phyloP scores from a whole-genome alignment of 1,140 invertebrate species.

The Aleiodes sp. region DNA sequence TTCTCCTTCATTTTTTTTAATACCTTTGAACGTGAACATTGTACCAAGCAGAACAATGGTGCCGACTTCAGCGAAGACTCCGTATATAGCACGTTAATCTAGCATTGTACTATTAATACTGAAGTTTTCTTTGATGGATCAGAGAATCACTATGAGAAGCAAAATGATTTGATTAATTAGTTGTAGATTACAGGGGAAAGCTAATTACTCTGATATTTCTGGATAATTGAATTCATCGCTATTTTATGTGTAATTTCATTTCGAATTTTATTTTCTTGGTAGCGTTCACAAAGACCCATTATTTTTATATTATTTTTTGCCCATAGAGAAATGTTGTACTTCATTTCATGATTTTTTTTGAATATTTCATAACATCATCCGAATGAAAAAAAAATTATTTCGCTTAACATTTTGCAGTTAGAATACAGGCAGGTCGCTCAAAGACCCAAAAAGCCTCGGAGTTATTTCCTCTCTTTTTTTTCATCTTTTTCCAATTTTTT shows the following conservation, averaged over 20 bases:
- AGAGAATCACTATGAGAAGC: background rate
- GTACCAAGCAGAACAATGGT: background rate
- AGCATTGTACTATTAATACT: background rate
- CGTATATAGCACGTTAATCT: background rate
- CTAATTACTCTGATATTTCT: too few relatives aligned
- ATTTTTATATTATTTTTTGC: too few relatives aligned
- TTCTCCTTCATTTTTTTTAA: background rate
- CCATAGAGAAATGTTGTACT: too few relatives aligned
- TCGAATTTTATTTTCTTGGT: too few relatives aligned
- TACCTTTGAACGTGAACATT: background rate
- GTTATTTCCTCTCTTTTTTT: background rate
- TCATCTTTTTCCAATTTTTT: background rate
- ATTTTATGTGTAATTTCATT: too few relatives aligned
- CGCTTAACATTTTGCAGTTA: background rate
- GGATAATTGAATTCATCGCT: too few relatives aligned
- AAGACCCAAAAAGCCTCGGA: background rate
- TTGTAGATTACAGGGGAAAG: background rate
- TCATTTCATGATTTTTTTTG: too few relatives aligned
- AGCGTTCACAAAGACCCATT: too few relatives aligned
- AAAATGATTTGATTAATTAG: background rate
- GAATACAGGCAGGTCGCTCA: background rate
- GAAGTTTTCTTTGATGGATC: background rate
- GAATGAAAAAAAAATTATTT: background rate
- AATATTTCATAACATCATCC: too few relatives aligned
- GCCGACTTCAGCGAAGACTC: background rate